Evolutionary conservation across 2,888 invertebrate species (phyloP), one percentile per base, ranked within the genome.

Genomic region (Philopedon plagiatum): DNA sequence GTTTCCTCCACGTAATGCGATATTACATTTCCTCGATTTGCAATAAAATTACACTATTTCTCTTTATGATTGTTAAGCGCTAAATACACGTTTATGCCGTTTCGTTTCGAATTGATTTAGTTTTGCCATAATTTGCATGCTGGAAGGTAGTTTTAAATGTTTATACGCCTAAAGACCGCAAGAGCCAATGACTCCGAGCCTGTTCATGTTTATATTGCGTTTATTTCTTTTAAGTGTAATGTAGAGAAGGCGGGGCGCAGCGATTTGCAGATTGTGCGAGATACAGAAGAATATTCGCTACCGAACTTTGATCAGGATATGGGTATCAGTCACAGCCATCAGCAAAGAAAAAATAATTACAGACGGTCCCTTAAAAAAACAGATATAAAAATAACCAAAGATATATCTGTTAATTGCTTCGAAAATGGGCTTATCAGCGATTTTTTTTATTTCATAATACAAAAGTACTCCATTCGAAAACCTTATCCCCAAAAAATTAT

Each of bases 31-130:
- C 62, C 62, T 62, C 34, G 46, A 15, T 46, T 29, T 44, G 29
- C 41, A 49, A 29, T 29, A 32, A 62, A 62, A 62, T 49, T 62
- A 62, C 34, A 60, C 60, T 18, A 60, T 32, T 62, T 46, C 49
- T 23, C 62, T 26, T 34, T 32, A 18, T 11, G 62, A 62, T 62
- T 60, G 26, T 49, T 49, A 60, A 21, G 18, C 46, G 46, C 49
- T 62, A 32, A 46, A 62, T 49, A 29, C 29, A 62, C 41, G 18
- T 41, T 49, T 46, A 44, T 18, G 29, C 29, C 13, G 44, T 61
- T 62, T 41, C 34, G 26, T 46, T 62, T 62, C 49, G 41, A 61
- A 61, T 61, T 44, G 46, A 62, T 62, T 62, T 46, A 62, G 62
- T 49, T 61, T 46, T 49, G 19, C 49, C 49, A 46, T 62, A 49